These are phyloP conservation scores for Clarias fuscus DNA, from an alignment of 2,797 vertebrate genomes.

Conservation along the genomic window DNA sequence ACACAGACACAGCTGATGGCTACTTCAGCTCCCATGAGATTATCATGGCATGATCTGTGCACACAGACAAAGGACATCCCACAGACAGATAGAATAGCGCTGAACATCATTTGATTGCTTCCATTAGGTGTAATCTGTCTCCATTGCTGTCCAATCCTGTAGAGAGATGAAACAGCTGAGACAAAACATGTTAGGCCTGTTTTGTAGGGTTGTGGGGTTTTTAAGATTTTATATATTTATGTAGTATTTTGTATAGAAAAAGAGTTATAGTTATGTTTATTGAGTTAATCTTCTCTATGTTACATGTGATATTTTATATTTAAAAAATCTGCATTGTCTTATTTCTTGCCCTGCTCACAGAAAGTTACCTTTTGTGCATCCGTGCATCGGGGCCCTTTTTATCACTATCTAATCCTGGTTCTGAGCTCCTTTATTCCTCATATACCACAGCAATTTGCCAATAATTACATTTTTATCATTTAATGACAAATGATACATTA, in stretches of 20 bases:
- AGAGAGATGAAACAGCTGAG: slow-evolving; percentile 11
- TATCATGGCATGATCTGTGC: slow-evolving; percentile 8
- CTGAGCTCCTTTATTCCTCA: neutral
- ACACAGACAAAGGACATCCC: slow-evolving; percentile 24
- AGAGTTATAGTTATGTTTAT: neutral
- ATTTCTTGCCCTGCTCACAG: neutral
- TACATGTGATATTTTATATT: neutral
- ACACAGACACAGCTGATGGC: neutral
- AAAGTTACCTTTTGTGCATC: neutral
- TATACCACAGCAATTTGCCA: neutral
- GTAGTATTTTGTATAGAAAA: neutral
- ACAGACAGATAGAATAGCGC: neutral
- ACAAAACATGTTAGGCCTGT: neutral
- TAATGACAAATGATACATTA: neutral
- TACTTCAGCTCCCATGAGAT: neutral
- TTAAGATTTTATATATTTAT: neutral
- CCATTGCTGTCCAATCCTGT: neutral
- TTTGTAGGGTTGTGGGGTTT: neutral
- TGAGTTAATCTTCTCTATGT: too few relatives aligned
- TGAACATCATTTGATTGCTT: slow-evolving; percentile 1
- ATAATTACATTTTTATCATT: neutral
- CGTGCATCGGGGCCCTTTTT: neutral
- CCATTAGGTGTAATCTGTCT: neutral
- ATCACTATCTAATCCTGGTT: neutral
- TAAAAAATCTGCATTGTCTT: neutral